Base-by-base conservation (phyloP, 2,113 vertebrate genomes). In the Anser brachyrhynchus region DNA sequence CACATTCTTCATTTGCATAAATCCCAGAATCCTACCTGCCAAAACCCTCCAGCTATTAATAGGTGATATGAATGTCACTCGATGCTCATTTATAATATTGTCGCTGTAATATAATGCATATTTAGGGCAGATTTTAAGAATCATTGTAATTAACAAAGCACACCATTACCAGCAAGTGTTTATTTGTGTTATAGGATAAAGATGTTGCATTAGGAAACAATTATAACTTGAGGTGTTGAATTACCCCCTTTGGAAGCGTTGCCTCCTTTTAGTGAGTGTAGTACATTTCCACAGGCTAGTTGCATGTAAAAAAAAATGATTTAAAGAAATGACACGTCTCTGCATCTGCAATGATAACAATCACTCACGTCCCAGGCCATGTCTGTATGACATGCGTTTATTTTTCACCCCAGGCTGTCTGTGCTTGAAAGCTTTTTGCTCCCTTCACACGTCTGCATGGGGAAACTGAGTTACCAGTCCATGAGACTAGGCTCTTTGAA, bases 21-120 rank as follows among this genome's bases (percentile, higher is more conserved):
- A 92, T 97, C 96, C 97, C 96, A 97, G 92, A 98, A 98, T 98
- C 95, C 97, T 89, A 95, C 96, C 84, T 97, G 90, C 94, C 92
- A 76, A 95, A 97, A 96, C 97, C 90, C 96, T 92, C 95, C 91
- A 70, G 91, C 96, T 97, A 98, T 98, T 97, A 98, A 98, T 98
- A 98, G 97, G 91, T 98, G 93, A 96, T 96, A 95, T 95, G 96
- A 96, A 95, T 97, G 97, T 97, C 96, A 97, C 91, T 98, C 1
- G 82, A 89, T 96, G 74, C 96, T 97, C 97, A 95, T 97, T 97
- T 98, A 91, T 97, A 97, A 97, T 86, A 84, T 95, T 96, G 93
- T 96, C 46, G 55, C 88, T 94, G 71, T 93, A 97, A 97, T 93
- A 90, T 96, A 97, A 97, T 97, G 95, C 97, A 92, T 96, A 98